Conservation (phyloP, 2,888 invertebrate genomes). For the Eupithecia abbreviata region DNA sequence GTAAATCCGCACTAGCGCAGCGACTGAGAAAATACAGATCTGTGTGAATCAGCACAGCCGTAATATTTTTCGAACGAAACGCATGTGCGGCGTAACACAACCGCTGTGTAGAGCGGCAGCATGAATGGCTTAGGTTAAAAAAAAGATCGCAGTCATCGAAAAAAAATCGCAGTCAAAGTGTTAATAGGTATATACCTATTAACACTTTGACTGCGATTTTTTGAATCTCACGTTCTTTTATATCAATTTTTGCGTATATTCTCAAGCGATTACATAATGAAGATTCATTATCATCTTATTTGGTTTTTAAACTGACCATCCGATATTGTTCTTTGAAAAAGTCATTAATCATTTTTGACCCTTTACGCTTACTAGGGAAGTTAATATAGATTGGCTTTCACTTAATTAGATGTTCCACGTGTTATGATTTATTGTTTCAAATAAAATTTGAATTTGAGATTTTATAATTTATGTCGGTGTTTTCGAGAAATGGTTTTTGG, state of each 20-base stretch:
- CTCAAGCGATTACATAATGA: conserved; percentile 2
- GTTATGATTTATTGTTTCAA: conserved; percentile 68
- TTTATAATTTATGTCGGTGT: conserved; percentile 36
- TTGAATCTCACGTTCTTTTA: not conserved
- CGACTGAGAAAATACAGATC: too few relatives aligned
- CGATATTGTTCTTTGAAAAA: conserved; percentile 58
- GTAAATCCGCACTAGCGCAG: too few relatives aligned
- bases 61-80: too few relatives aligned
- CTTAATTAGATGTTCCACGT: conserved; percentile 70
- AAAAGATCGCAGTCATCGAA: too few relatives aligned
- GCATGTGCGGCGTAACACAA: too few relatives aligned
- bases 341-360: conserved; percentile 70
- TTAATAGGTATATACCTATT: too few relatives aligned
- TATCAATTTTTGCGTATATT: not conserved
- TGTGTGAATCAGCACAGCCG: too few relatives aligned
- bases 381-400: conserved; percentile 68
- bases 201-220: too few relatives aligned
- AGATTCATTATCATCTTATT: conserved; percentile 25
- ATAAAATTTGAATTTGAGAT: conserved; percentile 40
- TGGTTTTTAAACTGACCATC: conserved; percentile 28
- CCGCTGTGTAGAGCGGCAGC: too few relatives aligned
- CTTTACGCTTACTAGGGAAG: conserved; percentile 63
- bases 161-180: too few relatives aligned
- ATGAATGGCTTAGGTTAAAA: too few relatives aligned
- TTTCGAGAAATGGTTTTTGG: conserved; percentile 25